Base-by-base conservation (phyloP, 2,113 vertebrate species). In the Carlito syrichta region DNA sequence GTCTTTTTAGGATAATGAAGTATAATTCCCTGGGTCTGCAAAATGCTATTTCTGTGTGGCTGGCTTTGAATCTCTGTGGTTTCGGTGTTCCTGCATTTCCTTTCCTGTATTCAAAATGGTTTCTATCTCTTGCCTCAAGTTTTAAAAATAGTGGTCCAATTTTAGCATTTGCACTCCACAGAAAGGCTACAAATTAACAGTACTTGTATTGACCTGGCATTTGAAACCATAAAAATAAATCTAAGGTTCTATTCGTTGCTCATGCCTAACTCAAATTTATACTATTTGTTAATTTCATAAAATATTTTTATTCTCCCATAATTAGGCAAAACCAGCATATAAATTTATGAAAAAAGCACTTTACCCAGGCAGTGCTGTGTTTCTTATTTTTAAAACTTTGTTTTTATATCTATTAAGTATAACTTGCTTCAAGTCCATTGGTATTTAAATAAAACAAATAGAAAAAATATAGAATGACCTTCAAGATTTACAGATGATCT, bases 71-170 rank as follows among this genome's bases (percentile, higher is more conserved):
- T 48, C 45, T 89, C 66, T 91, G 89, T 88, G 96, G 94, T 88
- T 54, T 84, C 43, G 83, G 83, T 56, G 35, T 88, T 56, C 35
- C 68, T 85, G 63, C 35, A 68, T 38, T 79, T 79, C 54, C 40
- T 63, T 74, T 63, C 86, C 88, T 4, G 16, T 68, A n/a, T 50
- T 81, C 82, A 81, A 79, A 95, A 74, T 71, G 4, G 35, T 63
- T 95, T 87, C 52, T 71, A 76, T 66, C 8, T 48, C n/a, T 95
- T 85, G 82, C 92, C 45, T 85, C 58, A 52, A 76, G 66, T 94
- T 94, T 93, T 96, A 97, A 95, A 97, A 96, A 95, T 71, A 95
- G 86, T 52, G 9, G 6, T 84, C 77, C 86, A 96, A 77, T 87
- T 92, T 97, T 96, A 95, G 92, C 76, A 90, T 63, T 20, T 88